A percentile compares a stretch with the other conserved stretches of the same genome.
Conservation (phyloP, 2,797 vertebrate genomes). For the Gymnothorax javanicus region DNA sequence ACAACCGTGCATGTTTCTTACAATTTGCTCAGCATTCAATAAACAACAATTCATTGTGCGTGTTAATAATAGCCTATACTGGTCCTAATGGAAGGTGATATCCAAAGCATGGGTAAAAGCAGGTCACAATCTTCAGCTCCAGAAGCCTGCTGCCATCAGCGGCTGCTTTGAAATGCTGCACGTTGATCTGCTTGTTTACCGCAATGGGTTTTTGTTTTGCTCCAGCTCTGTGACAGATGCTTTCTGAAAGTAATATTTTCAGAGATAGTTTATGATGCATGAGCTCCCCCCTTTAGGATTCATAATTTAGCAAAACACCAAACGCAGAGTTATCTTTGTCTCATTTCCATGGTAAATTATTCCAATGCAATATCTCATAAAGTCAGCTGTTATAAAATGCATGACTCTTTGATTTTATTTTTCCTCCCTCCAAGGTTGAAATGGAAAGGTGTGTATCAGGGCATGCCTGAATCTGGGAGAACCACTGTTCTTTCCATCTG, state of each 20-base stretch:
- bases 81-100: not conserved
- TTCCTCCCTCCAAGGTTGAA: slow-evolving; percentile 3
- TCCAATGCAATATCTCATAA: slow-evolving; percentile 29
- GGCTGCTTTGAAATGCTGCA: not conserved
- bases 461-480: slow-evolving; percentile 23
- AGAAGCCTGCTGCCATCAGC: not conserved
- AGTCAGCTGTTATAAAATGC: slow-evolving; percentile 19
- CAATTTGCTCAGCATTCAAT: not conserved
- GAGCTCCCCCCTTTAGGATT: not conserved
- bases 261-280: slow-evolving; percentile 15
- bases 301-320: slow-evolving; percentile 18
- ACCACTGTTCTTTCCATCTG: slow-evolving; percentile 26
- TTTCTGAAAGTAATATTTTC: slow-evolving; percentile 21
- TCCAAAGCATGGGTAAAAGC: not conserved
- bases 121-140: not conserved
- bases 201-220: not conserved
- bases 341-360: slow-evolving; percentile 40
- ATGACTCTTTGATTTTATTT: not conserved
- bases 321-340: slow-evolving; percentile 24
- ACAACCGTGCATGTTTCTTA: not conserved
- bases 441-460: not conserved
- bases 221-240: not conserved
- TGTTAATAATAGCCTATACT: not conserved
- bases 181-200: not conserved
- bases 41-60: not conserved